Percentiles rank a stretch among this genome's conserved stretches.
Conservation (phyloP, 2,113 vertebrate species). For the Calidris pygmaea region DNA sequence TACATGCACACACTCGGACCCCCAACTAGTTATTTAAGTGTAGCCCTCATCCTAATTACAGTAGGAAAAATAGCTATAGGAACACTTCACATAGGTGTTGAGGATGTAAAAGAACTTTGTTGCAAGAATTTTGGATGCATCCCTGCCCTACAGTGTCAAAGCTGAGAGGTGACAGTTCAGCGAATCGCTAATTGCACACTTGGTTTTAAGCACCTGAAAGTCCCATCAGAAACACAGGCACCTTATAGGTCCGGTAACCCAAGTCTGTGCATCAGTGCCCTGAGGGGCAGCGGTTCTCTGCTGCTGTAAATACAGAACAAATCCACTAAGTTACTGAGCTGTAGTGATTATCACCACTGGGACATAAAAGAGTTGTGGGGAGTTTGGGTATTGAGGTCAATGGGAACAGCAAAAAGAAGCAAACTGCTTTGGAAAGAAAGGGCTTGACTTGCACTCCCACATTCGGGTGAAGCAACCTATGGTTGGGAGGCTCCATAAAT, state of each 20-base stretch:
- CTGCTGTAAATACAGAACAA: neutral
- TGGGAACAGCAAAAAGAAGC: neutral
- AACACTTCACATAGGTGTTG: neutral
- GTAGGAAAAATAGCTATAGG: neutral
- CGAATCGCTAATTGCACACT: fast-evolving
- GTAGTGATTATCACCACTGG: neutral
- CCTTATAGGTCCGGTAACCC: neutral
- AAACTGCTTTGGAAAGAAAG: neutral
- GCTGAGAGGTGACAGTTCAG: neutral
- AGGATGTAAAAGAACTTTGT: neutral
- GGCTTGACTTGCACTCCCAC: neutral
- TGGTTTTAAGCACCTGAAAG: neutral
- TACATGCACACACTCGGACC: no score
- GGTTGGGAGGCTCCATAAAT: neutral
- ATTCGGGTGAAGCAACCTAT: fast-evolving
- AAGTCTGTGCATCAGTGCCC: neutral
- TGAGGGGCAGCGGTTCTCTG: neutral
- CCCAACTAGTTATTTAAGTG: neutral
- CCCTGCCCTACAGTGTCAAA: neutral
- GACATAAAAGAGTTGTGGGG: neutral
- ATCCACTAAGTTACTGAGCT: neutral
- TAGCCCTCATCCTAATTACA: neutral
- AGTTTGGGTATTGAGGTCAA: neutral
- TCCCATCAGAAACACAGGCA: neutral
- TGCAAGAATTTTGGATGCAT: neutral